Percentiles rank a stretch among this genome's conserved stretches.
Conservation (phyloP, 2,113 vertebrate species). For the Gymnarchus niloticus region DNA sequence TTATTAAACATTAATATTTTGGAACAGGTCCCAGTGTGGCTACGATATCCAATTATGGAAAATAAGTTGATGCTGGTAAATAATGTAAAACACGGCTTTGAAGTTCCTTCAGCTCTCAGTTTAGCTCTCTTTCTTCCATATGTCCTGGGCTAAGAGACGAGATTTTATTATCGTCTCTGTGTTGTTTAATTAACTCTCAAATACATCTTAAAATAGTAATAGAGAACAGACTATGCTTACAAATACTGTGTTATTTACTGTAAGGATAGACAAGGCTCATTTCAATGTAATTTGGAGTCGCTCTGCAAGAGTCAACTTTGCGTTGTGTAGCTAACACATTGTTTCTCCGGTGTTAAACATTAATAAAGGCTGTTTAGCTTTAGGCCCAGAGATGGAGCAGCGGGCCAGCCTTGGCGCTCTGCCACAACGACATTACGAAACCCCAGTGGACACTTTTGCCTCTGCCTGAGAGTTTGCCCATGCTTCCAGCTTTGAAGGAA, state of each 20-base stretch:
- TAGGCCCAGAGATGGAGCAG: neutral
- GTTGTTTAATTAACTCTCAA: slow-evolving; percentile 5
- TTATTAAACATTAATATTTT: slow-evolving; percentile 59
- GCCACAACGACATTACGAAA: neutral
- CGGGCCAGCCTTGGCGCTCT: neutral
- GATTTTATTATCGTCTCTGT: neutral
- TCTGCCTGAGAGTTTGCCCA: neutral
- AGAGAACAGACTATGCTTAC: neutral
- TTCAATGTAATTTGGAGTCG: neutral
- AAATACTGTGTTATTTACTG: slow-evolving; percentile 6
- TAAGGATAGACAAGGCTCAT: neutral
- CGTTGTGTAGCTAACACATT: neutral
- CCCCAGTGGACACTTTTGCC: neutral
- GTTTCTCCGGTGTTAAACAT: neutral
- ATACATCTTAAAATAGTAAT: neutral
- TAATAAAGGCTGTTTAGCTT: neutral
- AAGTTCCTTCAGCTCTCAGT: slow-evolving; percentile 41
- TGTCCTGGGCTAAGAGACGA: neutral
- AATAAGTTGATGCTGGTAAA: slow-evolving; percentile 64
- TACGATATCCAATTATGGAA: slow-evolving; percentile 53
- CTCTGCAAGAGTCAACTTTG: neutral
- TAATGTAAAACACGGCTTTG: slow-evolving; percentile 62
- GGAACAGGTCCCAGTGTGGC: slow-evolving; percentile 51
- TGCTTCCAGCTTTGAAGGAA: neutral
- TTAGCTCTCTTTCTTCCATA: neutral